Evolutionary conservation across 2,888 invertebrate genomes (phyloP), one percentile per base, ranked within the genome.

Genomic region (Blomia tropicalis): DNA sequence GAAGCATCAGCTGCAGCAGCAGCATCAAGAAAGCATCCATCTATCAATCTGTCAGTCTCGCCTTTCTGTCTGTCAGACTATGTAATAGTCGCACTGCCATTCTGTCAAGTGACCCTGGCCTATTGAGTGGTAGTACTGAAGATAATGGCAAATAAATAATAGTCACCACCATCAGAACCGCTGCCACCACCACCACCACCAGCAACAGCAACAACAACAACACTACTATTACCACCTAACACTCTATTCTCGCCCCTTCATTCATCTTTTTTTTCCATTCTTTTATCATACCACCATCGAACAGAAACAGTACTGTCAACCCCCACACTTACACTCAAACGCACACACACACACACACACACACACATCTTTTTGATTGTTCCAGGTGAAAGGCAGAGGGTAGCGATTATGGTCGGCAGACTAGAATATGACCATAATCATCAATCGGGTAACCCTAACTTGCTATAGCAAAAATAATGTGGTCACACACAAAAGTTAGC

Each of bases 101-200:
- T 47, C 23, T 22, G 22, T 19, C 7, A 47, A 27, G 7, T 47
- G 51, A 47, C 51, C 51, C 51, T 47, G 51, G 51, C 51, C 51
- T 47, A 47, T 47, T 47, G 51, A 47, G 51, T 47, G n/a, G 51
- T 41, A n/a, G 41, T 41, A 41, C 14, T 41, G 41, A n/a, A 47
- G 51, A 47, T 47, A 47, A 47, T 47, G 51, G 7, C 51, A 47
- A 47, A 47, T 47, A 47, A 47, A 47, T 47, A 47, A 47, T 47
- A 47, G 51, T 11, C 51, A 27, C 7, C 41, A 41, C 14, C 14
- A 17, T 14, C 14, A 41, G 41, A 41, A 41, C n/a, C n/a, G n/a
- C n/a, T n/a, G n/a, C n/a, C n/a, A 32, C 32, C 32, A 32, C 32
- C 32, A 32, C 32, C 32, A 32, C 32, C 32, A 32, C 32, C 32